Evolutionary conservation across 2,888 invertebrate genomes (phyloP), one percentile per base, ranked within the genome.

Genomic region (Melieria omissa): DNA sequence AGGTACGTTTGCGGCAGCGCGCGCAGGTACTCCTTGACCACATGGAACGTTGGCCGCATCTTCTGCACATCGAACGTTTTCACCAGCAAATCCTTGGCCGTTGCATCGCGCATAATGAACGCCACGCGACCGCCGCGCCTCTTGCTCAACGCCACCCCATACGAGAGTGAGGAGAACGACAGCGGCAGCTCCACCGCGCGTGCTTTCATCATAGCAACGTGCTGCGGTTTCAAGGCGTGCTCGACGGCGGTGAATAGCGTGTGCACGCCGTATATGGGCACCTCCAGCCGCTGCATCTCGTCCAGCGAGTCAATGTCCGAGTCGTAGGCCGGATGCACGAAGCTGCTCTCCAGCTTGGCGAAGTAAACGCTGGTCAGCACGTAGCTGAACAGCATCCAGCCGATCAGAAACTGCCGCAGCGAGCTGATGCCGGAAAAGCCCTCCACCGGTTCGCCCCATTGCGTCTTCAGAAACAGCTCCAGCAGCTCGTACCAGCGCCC

Each of bases 371-470:
- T 78, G 3, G 82, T 83, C 61, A 84, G 67, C 0, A 86, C 78
- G 60, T 85, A 86, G 46, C 83, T 81, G 57, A 84, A 86, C 7
- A 85, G 68, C 6, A 86, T 81, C 86, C 86, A 86, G 5, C 79
- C 74, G 45, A 85, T 80, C 4, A 86, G 79, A 8, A 83, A 81
- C 16, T 75, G 71, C 0, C 86, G 81, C 60, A 85, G 62, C 0
- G 84, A 82, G 69, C 80, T 83, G 14, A 80, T 76, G 4, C 73
- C 70, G 0, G 82, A 77, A 16, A 85, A 79, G 0, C 75, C 72
- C 4, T 76, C 73, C 0, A 84, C 78, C 0, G 85, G 83, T 55
- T 83, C 80, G 0, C 85, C 84, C 45, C 85, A 73, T 57, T 82
- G 82, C 0, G 81, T 81, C 63, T 84, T 83, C 41, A 79, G 75